phyloP scores from a whole-genome alignment of 1,140 invertebrate species.

The Drosophila ohnishii region DNA sequence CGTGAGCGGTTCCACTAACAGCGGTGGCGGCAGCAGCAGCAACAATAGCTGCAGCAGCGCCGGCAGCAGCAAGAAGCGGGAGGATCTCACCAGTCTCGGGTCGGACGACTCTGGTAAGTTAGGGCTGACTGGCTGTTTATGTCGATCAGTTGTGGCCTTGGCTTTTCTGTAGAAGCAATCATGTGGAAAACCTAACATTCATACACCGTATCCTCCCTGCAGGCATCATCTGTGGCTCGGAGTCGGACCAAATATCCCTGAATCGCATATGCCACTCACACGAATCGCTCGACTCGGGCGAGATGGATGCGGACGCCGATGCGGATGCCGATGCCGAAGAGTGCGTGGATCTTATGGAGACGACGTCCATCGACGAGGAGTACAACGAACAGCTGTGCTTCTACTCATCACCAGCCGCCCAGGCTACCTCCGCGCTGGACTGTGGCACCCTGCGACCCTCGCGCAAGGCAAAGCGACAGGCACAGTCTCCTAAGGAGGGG shows the following conservation, averaged over 20 bases:
- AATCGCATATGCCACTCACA: slow-evolving; percentile 84
- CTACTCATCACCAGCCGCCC: slow-evolving; percentile 45
- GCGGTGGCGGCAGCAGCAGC: slow-evolving; percentile 43
- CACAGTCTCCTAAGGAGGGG: slow-evolving; percentile 17
- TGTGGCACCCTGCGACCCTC: slow-evolving; percentile 71
- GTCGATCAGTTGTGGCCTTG: slow-evolving; percentile 15
- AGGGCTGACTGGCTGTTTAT: background rate
- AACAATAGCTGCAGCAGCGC: slow-evolving; percentile 61
- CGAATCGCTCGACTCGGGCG: slow-evolving; percentile 89
- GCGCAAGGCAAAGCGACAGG: slow-evolving; percentile 66
- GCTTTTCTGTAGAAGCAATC: slow-evolving; percentile 31
- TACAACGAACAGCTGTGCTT: slow-evolving; percentile 77
- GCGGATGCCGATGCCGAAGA: slow-evolving; percentile 82
- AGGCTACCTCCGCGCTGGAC: slow-evolving; percentile 55
- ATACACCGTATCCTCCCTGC: slow-evolving; percentile 14
- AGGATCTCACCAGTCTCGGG: slow-evolving; percentile 89
- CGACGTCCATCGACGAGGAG: slow-evolving; percentile 82
- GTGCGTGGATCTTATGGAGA: slow-evolving; percentile 82
- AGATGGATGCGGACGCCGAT: slow-evolving; percentile 86
- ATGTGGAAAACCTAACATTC: slow-evolving; percentile 59
- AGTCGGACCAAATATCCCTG: slow-evolving; percentile 84
- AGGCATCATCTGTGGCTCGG: slow-evolving; percentile 90
- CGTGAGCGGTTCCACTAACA: slow-evolving; percentile 21
- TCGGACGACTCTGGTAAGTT: slow-evolving; percentile 91
- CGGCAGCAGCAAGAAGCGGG: slow-evolving; percentile 84